Evolutionary conservation across 2,797 vertebrate genomes (phyloP).

Genomic region (Notoglanidium macrostoma): DNA sequence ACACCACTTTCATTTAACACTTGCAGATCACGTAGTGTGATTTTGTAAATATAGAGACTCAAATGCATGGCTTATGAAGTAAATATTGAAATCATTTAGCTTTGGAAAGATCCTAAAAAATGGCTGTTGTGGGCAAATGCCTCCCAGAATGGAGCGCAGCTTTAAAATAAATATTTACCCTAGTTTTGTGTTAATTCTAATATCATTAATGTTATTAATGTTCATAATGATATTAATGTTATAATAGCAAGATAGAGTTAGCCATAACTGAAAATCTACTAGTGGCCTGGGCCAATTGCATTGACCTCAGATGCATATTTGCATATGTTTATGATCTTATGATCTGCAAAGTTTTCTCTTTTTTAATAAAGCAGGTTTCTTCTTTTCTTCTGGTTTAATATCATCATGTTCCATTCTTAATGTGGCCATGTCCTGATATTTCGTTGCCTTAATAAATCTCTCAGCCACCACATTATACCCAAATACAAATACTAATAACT

Average conservation of each 20-base stretch:
- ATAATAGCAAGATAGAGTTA: not conserved
- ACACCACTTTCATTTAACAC: not conserved
- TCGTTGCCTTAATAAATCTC: not conserved
- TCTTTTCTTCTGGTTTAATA: not conserved
- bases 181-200: not conserved
- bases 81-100: not conserved
- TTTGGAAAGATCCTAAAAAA: not conserved
- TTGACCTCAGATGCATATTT: not conserved
- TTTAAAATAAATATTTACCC: not conserved
- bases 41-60: not conserved
- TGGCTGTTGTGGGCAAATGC: not conserved
- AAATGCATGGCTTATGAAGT: not conserved
- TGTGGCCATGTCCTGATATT: not conserved
- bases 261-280: not conserved
- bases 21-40: not conserved
- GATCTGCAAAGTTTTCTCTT: not conserved
- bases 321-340: not conserved
- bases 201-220: not conserved
- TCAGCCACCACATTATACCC: constrained; percentile 6
- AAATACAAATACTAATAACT: constrained; percentile 8
- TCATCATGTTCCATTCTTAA: not conserved
- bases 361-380: no score
- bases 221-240: not conserved
- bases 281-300: not conserved
- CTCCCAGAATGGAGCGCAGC: not conserved